Evolutionary conservation across 2,888 invertebrate genomes (phyloP).

Genomic region (Nezara viridula): DNA sequence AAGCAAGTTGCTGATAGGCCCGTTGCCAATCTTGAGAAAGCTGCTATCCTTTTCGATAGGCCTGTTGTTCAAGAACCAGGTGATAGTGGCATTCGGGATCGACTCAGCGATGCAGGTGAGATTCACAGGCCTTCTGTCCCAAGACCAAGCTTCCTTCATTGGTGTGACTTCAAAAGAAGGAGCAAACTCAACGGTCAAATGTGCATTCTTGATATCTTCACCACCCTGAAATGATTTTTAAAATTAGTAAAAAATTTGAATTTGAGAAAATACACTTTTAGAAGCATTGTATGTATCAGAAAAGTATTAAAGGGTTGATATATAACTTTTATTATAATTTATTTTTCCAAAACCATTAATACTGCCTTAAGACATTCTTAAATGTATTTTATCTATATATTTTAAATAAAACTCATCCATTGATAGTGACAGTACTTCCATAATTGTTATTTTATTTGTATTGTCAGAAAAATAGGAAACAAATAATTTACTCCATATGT

Average conservation of each 20-base stretch:
- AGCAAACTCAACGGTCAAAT: conserved; percentile 85
- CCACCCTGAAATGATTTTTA: conserved; percentile 72
- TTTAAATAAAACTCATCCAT: no score
- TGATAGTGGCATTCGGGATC: conserved; percentile 92
- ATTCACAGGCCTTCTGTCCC: conserved; percentile 86
- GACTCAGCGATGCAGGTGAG: conserved; percentile 88
- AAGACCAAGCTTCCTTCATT: conserved; percentile 80
- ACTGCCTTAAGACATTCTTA: no score
- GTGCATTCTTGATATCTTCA: conserved; percentile 82
- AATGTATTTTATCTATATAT: no score
- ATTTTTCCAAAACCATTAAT: no score
- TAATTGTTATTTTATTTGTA: no score
- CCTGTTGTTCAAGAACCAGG: conserved; percentile 78
- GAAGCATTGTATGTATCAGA: background rate
- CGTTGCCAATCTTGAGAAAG: conserved; percentile 76
- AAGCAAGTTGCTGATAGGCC: conserved; percentile 79
- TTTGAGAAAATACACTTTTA: background rate
- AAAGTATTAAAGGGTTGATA: no score
- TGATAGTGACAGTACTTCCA: no score
- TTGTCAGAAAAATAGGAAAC: no score
- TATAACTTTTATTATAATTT: no score
- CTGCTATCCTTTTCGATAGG: conserved; percentile 70
- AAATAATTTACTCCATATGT: no score
- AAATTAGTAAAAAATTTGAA: background rate
- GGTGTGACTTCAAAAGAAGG: conserved; percentile 83